phyloP scores from a whole-genome alignment of 2,888 invertebrate species.

The Sarcophaga rosellei region DNA sequence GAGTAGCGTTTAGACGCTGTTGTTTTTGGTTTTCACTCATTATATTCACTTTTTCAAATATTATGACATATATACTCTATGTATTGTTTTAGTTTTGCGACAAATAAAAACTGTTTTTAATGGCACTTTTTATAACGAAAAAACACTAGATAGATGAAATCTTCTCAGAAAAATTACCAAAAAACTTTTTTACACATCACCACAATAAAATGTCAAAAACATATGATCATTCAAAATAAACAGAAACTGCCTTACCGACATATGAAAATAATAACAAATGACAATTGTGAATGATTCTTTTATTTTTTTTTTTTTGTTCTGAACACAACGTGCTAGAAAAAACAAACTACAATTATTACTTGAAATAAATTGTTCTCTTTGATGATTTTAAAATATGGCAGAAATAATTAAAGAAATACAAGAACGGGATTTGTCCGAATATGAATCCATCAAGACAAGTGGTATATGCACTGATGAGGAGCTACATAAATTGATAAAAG shows the following conservation, averaged over 20 bases:
- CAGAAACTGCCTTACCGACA: slow-evolving; percentile 13
- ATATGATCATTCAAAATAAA: slow-evolving; percentile 39
- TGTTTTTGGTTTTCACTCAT: slow-evolving; percentile 63
- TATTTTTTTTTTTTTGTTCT: neutral
- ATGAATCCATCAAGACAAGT: slow-evolving; percentile 89
- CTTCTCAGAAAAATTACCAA: slow-evolving; percentile 11
- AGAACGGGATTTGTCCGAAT: slow-evolving; percentile 90
- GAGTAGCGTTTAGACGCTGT: slow-evolving; percentile 48
- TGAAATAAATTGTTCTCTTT: neutral
- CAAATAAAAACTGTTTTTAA: neutral
- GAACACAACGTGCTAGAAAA: slow-evolving; percentile 52
- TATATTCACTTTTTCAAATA: slow-evolving; percentile 36
- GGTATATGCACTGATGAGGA: slow-evolving; percentile 87
- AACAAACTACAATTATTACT: neutral
- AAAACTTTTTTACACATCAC: slow-evolving; percentile 64
- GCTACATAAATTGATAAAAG: slow-evolving; percentile 75
- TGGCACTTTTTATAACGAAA: neutral
- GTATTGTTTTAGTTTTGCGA: neutral
- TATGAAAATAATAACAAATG: neutral
- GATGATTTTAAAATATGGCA: slow-evolving; percentile 84
- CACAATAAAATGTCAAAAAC: slow-evolving; percentile 61
- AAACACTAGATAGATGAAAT: slow-evolving; percentile 21
- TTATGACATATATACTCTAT: slow-evolving; percentile 14
- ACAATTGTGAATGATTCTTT: slow-evolving; percentile 52
- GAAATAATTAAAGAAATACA: slow-evolving; percentile 90